Evolutionary conservation across 1,140 invertebrate genomes (phyloP).

Genomic region (Calosoma granatense): DNA sequence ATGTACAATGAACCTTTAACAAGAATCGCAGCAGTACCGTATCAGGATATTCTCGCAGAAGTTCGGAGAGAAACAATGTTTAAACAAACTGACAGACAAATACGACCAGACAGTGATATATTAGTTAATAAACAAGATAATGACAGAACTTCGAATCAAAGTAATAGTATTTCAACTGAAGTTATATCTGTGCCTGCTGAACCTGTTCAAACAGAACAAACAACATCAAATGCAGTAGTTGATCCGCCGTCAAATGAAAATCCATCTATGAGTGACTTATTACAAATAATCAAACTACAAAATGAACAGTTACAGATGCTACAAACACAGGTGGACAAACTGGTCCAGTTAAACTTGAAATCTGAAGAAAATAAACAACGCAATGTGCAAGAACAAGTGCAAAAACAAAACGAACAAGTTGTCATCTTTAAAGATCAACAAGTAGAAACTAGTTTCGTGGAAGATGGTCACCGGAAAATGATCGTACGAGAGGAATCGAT

Average conservation of each 20-base stretch:
- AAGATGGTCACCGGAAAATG: constrained; percentile 25
- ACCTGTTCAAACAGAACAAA: constrained; percentile 1
- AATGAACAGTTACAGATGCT: constrained; percentile 43
- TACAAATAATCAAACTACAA: constrained; percentile 46
- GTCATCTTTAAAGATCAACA: constrained; percentile 15
- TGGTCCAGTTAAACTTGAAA: constrained; percentile 27
- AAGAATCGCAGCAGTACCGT: no score
- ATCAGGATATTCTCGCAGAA: no score
- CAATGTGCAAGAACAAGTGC: background rate
- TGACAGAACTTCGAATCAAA: background rate
- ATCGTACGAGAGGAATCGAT: constrained; percentile 39
- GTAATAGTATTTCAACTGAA: constrained; percentile 10
- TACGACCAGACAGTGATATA: constrained; percentile 12
- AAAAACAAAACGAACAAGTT: constrained; percentile 3
- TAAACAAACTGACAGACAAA: no score
- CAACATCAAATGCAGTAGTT: constrained; percentile 28
- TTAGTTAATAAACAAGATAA: constrained; percentile 5
- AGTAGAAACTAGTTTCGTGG: constrained; percentile 21
- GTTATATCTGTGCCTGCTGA: background rate
- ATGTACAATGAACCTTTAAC: background rate
- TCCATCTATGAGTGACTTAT: constrained; percentile 41
- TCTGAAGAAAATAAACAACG: background rate
- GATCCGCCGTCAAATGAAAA: constrained; percentile 32
- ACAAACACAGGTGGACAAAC: constrained; percentile 42
- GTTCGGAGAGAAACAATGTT: background rate